These are phyloP conservation scores for Picus viridis DNA, from an alignment of 2,797 vertebrate genomes.

Conservation along the genomic window DNA sequence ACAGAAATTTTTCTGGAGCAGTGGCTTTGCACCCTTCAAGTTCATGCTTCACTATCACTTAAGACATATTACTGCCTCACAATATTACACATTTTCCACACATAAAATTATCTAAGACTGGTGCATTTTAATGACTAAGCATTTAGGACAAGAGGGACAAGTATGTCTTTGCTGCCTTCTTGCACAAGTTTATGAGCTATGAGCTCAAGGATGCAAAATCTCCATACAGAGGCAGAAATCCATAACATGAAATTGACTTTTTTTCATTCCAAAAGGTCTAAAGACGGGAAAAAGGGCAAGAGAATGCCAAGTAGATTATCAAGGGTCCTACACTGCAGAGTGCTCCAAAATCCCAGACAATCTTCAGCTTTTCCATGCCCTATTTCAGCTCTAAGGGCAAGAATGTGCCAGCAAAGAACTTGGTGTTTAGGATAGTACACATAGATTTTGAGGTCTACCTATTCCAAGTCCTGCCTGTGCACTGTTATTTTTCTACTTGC, in stretches of 20 bases:
- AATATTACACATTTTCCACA: not conserved
- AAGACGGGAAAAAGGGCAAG: not conserved
- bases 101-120: not conserved
- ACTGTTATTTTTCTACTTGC: not conserved
- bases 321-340: not conserved
- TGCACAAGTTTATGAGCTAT: not conserved
- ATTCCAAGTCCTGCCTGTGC: not conserved
- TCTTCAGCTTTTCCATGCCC: not conserved
- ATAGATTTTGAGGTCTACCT: not conserved
- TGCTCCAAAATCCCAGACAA: not conserved
- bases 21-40: not conserved
- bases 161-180: not conserved
- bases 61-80: not conserved
- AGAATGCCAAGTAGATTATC: not conserved
- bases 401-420: not conserved
- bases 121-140: not conserved
- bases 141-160: not conserved
- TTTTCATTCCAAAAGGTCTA: not conserved
- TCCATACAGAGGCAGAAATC: not conserved
- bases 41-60: not conserved
- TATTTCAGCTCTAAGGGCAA: not conserved
- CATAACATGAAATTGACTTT: not conserved
- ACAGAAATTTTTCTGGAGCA: not conserved
- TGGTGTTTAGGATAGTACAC: not conserved
- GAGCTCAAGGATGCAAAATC: not conserved